Evolutionary conservation across 2,113 vertebrate genomes (phyloP).

Genomic region (Nothoprocta perdicaria): DNA sequence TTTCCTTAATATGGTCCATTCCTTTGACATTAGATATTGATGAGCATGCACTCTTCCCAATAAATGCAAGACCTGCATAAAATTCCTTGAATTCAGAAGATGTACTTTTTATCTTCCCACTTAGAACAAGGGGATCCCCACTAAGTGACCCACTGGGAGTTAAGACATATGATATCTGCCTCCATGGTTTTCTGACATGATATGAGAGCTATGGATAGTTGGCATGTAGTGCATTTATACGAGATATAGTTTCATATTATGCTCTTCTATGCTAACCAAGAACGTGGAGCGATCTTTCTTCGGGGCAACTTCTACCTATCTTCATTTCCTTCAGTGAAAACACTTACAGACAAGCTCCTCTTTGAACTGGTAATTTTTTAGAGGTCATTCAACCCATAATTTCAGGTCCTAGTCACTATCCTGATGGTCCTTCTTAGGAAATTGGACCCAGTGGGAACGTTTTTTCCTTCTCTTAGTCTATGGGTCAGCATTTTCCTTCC

Average conservation of each 20-base stretch:
- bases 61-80: constrained; percentile 3
- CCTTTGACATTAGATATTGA: constrained; percentile 38
- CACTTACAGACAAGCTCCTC: constrained; percentile 69
- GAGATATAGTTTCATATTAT: constrained; percentile 12
- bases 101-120: neutral
- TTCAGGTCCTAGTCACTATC: constrained; percentile 71
- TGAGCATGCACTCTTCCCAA: neutral
- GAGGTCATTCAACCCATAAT: constrained; percentile 78
- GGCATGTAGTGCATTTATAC: neutral
- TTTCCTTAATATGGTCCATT: constrained; percentile 27
- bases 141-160: neutral
- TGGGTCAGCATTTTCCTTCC: constrained; percentile 81
- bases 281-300: constrained; percentile 51
- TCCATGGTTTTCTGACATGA: constrained; percentile 20
- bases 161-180: neutral
- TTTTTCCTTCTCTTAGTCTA: constrained; percentile 77
- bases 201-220: constrained; percentile 31
- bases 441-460: constrained; percentile 80
- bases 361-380: constrained; percentile 73
- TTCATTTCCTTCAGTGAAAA: constrained; percentile 69
- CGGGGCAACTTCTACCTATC: constrained; percentile 13
- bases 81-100: constrained; percentile 14
- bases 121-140: constrained; percentile 14
- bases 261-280: constrained; percentile 32
- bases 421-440: constrained; percentile 80